These are phyloP conservation scores for Portevinia maculata DNA, from an alignment of 2,888 invertebrate species.

Conservation along the genomic window DNA sequence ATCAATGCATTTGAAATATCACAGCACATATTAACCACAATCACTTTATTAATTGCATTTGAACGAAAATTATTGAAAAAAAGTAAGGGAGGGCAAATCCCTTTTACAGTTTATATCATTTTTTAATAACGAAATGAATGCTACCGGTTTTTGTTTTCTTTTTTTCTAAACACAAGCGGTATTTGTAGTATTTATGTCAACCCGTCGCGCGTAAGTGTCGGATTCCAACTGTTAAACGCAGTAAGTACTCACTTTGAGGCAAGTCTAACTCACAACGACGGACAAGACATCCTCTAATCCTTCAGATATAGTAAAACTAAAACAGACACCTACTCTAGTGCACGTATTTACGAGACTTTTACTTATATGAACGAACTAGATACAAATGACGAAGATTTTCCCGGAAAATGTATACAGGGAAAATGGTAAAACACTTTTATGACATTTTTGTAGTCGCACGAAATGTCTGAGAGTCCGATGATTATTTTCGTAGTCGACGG, in stretches of 20 bases:
- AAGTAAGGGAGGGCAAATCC: slow-evolving; percentile 19
- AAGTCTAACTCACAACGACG: slow-evolving; percentile 1
- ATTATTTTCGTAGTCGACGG: slow-evolving; percentile 64
- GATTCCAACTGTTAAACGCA: slow-evolving; percentile 67
- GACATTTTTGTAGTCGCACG: slow-evolving; percentile 19
- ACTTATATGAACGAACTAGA: slow-evolving; percentile 54
- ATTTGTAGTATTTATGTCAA: slow-evolving; percentile 42
- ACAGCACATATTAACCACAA: slow-evolving; percentile 5
- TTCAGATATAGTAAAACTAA: slow-evolving; percentile 45
- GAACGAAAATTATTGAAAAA: neutral
- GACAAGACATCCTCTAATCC: slow-evolving; percentile 60
- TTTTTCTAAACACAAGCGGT: neutral
- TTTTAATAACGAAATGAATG: slow-evolving; percentile 34
- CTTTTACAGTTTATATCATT: slow-evolving; percentile 27
- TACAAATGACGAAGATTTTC: slow-evolving; percentile 55
- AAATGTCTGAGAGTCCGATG: slow-evolving; percentile 38
- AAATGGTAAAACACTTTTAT: slow-evolving; percentile 48
- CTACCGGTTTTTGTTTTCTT: slow-evolving; percentile 13
- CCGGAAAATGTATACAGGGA: slow-evolving; percentile 35
- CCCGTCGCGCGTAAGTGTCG: slow-evolving; percentile 69
- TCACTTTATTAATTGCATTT: slow-evolving; percentile 43
- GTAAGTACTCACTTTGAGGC: slow-evolving; percentile 43
- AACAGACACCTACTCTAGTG: slow-evolving; percentile 52
- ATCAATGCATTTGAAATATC: slow-evolving; percentile 23
- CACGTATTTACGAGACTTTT: slow-evolving; percentile 30